Evolutionary conservation across 2,113 vertebrate species (phyloP).

Genomic region (Lagopus leucura): DNA sequence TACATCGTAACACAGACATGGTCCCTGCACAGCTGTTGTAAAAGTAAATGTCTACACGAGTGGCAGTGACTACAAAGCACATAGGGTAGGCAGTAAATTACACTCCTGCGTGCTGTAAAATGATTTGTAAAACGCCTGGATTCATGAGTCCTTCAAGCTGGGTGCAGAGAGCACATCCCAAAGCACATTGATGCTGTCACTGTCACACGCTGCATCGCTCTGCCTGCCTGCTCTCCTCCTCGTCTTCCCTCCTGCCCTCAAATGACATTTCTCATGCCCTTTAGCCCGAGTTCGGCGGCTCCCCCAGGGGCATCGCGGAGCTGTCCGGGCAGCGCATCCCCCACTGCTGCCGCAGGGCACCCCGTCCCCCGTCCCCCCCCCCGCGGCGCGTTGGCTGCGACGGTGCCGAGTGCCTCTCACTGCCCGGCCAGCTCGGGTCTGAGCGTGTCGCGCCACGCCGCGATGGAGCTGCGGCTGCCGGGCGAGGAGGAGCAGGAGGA

Average conservation of each 20-base stretch:
- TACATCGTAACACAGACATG: rapidly evolving
- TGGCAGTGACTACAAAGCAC: not conserved
- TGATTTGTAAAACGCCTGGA: not conserved
- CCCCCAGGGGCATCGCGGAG: rapidly evolving
- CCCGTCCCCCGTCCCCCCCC: not conserved
- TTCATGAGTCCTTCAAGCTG: not conserved
- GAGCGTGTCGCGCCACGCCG: not conserved
- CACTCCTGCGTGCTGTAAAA: not conserved
- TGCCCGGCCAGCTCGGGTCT: conserved; percentile 11
- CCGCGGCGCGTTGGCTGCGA: not conserved
- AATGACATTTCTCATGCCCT: rapidly evolving
- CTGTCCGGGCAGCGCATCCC: no score
- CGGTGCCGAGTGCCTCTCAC: not conserved
- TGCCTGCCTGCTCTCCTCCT: not conserved
- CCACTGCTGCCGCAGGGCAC: not conserved
- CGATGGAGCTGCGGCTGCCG: conserved; percentile 49
- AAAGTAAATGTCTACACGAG: not conserved
- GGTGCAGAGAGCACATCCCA: not conserved
- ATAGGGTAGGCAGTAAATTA: not conserved
- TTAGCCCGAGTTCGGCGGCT: not conserved
- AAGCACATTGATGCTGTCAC: not conserved
- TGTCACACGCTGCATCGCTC: not conserved
- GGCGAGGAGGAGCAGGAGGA: conserved; percentile 15
- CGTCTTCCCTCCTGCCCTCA: not conserved
- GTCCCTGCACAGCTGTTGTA: not conserved